Base-by-base conservation (phyloP, 2,797 vertebrate species). In the Takifugu ocellatus region DNA sequence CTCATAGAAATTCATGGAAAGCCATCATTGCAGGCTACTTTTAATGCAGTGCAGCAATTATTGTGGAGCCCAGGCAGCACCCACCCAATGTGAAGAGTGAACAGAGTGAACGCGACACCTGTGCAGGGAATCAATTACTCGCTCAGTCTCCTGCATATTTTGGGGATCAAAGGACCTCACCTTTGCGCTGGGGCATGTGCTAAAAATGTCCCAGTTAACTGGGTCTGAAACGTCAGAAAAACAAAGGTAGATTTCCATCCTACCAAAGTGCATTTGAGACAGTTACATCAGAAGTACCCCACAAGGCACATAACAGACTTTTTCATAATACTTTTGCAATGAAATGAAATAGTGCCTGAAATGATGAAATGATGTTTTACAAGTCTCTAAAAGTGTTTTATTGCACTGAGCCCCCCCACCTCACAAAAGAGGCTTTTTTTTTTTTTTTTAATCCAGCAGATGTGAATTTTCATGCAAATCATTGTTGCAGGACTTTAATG, bases 131-230 rank as follows among this genome's bases (percentile, higher is more conserved):
- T 82, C 81, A 82, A 78, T 82, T 81, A 83, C 73, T 78, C 78
- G 63, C 74, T 79, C 21, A 24, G 46, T 25, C 67, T 50, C 67
- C 66, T 61, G 72, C 68, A 68, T 77, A 16, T 49, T 49, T 25
- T 3, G 42, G 48, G 71, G 81, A 85, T 86, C 79, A 87, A 87
- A 86, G 81, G 66, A 63, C 36, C 55, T 58, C 68, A 81, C 78
- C 82, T 82, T 84, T 84, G 69, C 33, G 63, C 60, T 2, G 56
- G 77, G 84, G 72, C 70, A 62, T 73, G 75, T 70, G 60, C 77
- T 85, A 81, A 83, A 87, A 84, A 84, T 77, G 77, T 55, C 62
- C 63, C 75, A 45, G 71, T 77, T 81, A 79, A 79, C 60, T 63
- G 46, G 2, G 64, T 56, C 52, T 64, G 58, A 81, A 64, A 50